Evolutionary conservation across 2,113 vertebrate genomes (phyloP).

Genomic region (Natator depressus): DNA sequence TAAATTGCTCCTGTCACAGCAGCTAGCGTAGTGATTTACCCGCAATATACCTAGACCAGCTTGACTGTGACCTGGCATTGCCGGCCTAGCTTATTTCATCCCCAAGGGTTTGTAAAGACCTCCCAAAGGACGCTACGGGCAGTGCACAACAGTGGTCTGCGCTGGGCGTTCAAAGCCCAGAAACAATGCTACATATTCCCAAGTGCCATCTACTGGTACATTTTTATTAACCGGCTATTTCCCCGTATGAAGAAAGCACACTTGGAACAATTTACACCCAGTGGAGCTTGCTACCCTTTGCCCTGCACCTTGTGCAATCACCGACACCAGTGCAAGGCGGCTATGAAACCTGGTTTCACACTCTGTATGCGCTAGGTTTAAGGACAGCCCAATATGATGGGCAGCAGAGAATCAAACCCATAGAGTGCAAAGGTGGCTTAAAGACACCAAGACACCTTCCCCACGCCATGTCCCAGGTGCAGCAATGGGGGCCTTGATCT

Average conservation of each 20-base stretch:
- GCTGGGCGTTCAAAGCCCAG: fast-evolving
- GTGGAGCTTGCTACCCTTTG: neutral
- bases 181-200: neutral
- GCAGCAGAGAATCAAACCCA: neutral
- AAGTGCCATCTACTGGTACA: conserved; percentile 49
- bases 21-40: conserved; percentile 63
- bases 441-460: neutral
- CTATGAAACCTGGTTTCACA: neutral
- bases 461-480: neutral
- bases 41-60: conserved; percentile 48
- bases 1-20: conserved; percentile 74
- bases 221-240: fast-evolving
- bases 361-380: neutral
- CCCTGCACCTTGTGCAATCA: neutral
- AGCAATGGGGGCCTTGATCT: neutral
- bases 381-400: neutral
- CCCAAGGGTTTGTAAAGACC: neutral
- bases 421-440: neutral
- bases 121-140: fast-evolving
- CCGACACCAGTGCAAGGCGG: neutral
- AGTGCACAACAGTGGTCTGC: fast-evolving
- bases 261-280: neutral
- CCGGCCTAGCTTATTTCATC: conserved; percentile 45
- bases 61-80: neutral
- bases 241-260: fast-evolving